These are phyloP conservation scores for Dioctria rufipes DNA, from an alignment of 2,888 invertebrate genomes.

Conservation along the genomic window DNA sequence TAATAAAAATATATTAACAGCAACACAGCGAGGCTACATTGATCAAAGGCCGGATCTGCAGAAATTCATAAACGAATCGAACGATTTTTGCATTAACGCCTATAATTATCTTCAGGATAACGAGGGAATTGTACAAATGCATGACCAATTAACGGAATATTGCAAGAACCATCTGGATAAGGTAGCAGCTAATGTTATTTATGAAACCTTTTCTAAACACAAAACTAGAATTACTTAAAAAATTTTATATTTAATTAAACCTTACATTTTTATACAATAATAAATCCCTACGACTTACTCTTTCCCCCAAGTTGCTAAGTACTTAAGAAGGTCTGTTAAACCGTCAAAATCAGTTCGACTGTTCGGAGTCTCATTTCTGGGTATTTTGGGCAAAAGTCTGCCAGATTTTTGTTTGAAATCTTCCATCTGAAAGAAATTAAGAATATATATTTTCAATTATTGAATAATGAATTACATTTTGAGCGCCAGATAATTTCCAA, in stretches of 20 bases:
- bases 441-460: slow-evolving; percentile 6
- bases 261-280: neutral
- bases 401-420: slow-evolving; percentile 90
- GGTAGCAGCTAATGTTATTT: slow-evolving; percentile 55
- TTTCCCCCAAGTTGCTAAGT: slow-evolving; percentile 75
- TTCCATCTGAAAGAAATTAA: slow-evolving; percentile 75
- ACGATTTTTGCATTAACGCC: slow-evolving; percentile 63
- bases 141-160: slow-evolving; percentile 60
- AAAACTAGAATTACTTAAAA: slow-evolving; percentile 25
- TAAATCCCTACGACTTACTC: slow-evolving; percentile 62
- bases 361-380: slow-evolving; percentile 83
- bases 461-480: slow-evolving; percentile 76
- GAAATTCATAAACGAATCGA: slow-evolving; percentile 63
- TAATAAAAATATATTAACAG: slow-evolving; percentile 58
- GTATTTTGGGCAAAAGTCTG: slow-evolving; percentile 80
- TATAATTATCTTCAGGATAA: slow-evolving; percentile 62
- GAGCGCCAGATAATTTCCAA: slow-evolving; percentile 92
- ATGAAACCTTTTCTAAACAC: slow-evolving; percentile 55
- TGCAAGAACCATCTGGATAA: slow-evolving; percentile 58
- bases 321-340: slow-evolving; percentile 86
- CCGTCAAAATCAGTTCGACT: slow-evolving; percentile 91
- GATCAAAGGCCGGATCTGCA: slow-evolving; percentile 62
- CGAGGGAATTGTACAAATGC: slow-evolving; percentile 61
- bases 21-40: slow-evolving; percentile 64
- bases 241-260: slow-evolving; percentile 51